Evolutionary conservation across 2,797 vertebrate species (phyloP), one percentile per base, ranked within the genome.

Genomic region (Melanotaenia pygmaea): DNA sequence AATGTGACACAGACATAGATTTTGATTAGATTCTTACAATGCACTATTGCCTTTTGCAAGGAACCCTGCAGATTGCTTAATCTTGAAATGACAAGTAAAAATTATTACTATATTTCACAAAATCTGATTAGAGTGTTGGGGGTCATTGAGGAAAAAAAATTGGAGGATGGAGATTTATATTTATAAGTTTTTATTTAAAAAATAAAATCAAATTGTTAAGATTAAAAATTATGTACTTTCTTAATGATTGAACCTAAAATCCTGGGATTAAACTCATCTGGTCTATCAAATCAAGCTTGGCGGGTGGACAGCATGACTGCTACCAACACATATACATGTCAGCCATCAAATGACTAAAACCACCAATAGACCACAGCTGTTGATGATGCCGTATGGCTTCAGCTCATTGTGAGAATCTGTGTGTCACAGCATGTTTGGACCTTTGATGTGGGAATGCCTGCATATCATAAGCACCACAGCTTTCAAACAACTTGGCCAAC

Each of bases 1-100:
- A 65, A 24, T 9, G 1, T 4, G n/a, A 10, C 18, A n/a, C 2
- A 67, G 51, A 24, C 14, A 13, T 11, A 2, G 14, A 7, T 6
- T 67, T 69, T 69, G 54, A 45, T 30, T 35, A 51, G 24, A 60
- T 11, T 24, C 13, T 40, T 22, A 16, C 2, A 24, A 37, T 16
- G 28, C 60, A n/a, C 20, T 51, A 16, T 16, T 58, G 30, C 32
- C 18, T 26, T 38, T 16, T 20, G 2, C 32, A 58, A 50, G 10
- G 47, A 57, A 9, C 14, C 3, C 16, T 32, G 13, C 50, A 24
- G 20, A 3, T 24, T 35, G 53, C 22, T 67, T 59, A 50, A 56
- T 70, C 14, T 18, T 54, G 34, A 47, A 24, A 72, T 58, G 32
- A 64, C 34, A 79, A 34, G 22, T 53, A 43, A 61, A 73, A 73